phyloP scores from a whole-genome alignment of 2,888 invertebrate genomes.

The Eulithis testata region DNA sequence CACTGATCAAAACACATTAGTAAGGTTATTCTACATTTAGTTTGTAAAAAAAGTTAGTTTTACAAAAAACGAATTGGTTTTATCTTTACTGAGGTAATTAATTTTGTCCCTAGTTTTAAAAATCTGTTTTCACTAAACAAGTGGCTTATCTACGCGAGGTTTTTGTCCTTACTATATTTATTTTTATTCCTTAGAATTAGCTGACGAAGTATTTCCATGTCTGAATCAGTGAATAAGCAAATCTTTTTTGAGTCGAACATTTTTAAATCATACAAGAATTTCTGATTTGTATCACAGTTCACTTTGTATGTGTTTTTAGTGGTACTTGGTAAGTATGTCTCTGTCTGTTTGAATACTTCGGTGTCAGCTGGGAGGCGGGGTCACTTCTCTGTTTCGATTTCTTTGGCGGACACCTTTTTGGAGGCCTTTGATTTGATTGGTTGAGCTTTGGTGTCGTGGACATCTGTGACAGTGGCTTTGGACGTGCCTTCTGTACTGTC shows the following conservation, averaged over 20 bases:
- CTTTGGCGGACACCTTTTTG: slow-evolving; percentile 52
- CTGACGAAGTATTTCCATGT: slow-evolving; percentile 57
- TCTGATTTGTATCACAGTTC: slow-evolving; percentile 63
- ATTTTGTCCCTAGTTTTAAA: slow-evolving; percentile 16
- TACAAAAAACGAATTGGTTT: background rate
- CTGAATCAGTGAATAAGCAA: slow-evolving; percentile 56
- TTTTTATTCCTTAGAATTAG: slow-evolving; percentile 45
- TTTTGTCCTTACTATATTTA: slow-evolving; percentile 40
- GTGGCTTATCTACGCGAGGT: slow-evolving; percentile 10
- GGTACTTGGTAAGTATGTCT: slow-evolving; percentile 45
- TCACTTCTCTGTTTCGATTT: slow-evolving; percentile 71
- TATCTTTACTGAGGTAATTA: slow-evolving; percentile 18
- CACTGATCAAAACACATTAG: slow-evolving; percentile 6
- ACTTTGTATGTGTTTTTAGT: slow-evolving; percentile 48
- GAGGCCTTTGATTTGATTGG: slow-evolving; percentile 39
- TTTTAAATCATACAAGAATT: slow-evolving; percentile 60
- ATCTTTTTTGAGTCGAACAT: slow-evolving; percentile 50
- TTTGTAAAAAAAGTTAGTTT: background rate
- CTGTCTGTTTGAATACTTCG: slow-evolving; percentile 44
- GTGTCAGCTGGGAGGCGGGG: slow-evolving; percentile 46
- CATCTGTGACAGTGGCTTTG: slow-evolving; percentile 47
- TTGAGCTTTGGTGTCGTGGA: slow-evolving; percentile 40
- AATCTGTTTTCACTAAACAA: background rate
- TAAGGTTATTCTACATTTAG: background rate
- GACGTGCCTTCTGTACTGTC: slow-evolving; percentile 47